Evolutionary conservation across 2,888 invertebrate species (phyloP), one percentile per base, ranked within the genome.

Genomic region (Dolichomitus sp.): DNA sequence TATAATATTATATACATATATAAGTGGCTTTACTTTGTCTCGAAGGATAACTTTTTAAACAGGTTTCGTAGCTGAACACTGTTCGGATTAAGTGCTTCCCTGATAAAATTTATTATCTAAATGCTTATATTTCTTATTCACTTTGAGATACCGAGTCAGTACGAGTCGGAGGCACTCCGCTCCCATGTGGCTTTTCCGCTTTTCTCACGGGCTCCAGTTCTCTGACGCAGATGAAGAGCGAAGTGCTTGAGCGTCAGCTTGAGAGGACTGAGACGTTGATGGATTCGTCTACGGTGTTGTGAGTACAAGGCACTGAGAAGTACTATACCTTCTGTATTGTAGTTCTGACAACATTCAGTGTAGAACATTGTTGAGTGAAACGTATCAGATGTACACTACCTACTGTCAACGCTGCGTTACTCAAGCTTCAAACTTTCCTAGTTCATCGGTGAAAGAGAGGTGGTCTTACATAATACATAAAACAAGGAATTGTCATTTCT

Each of bases 181-280:
- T 68, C 37, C 12, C 11, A 12, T 37, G 19, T 72, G 52, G 63
- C 52, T 70, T 57, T 78, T 72, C 14, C 45, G 57, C 27, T 61
- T 63, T 40, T 68, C 72, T 12, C 33, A 23, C 5, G 27, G 23
- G 50, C 17, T 23, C 61, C 37, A 69, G 69, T 37, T 72, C 50
- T 50, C 65, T 59, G 75, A 75, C 57, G 78, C 42, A 74, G 40
- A 73, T 59, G 74, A 80, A 76, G 72, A 80, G 76, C 61, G 63
- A 79, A 77, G 45, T 70, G 59, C 65, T 65, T 37, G 74, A 78
- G 65, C 68, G 68, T 69, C 76, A 70, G 69, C 74, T 69, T 54
- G 65, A 61, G 40, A 63, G 50, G 76, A 73, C 66, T 33, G 19
- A 54, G 79, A 83, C 83, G 54, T 83, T 83, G 83, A 83, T 83